Conservation (phyloP, 2,888 invertebrate species). For the Corythucha ciliata region DNA sequence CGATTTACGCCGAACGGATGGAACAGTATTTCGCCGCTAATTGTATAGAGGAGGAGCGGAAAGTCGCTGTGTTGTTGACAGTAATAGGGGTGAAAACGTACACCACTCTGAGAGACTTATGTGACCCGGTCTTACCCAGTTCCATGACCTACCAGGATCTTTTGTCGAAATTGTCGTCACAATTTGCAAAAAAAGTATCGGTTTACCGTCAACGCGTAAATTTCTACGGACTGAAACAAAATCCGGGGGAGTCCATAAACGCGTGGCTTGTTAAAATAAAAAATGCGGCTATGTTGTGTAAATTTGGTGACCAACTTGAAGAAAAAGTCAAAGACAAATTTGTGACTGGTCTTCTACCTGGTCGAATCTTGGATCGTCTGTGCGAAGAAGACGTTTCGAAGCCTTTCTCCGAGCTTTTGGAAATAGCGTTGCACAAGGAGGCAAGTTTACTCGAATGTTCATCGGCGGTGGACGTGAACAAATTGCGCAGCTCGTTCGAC, state of each 20-base stretch:
- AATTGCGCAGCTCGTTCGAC: no score
- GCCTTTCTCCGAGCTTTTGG: background rate
- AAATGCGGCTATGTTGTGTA: background rate
- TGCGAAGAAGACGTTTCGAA: constrained; percentile 2
- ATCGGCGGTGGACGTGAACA: no score
- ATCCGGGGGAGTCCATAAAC: background rate
- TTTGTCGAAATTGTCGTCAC: background rate
- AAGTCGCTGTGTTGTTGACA: no score
- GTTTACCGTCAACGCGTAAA: constrained; percentile 1
- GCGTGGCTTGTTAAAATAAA: constrained; percentile 9
- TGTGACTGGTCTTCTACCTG: constrained; percentile 5
- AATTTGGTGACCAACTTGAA: background rate
- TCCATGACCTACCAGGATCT: background rate
- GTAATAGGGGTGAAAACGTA: no score
- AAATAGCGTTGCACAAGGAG: constrained; percentile 4
- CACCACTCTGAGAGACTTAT: no score
- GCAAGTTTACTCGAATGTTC: background rate
- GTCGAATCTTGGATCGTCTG: constrained; percentile 5
- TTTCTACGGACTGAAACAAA: background rate
- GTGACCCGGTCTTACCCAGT: constrained; percentile 2
- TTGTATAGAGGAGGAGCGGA: no score
- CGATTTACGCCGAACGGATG: no score
- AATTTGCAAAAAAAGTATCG: constrained; percentile 1
- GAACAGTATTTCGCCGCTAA: no score
- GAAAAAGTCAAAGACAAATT: background rate